Evolutionary conservation across 2,797 vertebrate species (phyloP).

Genomic region (Sitta carolinensis): DNA sequence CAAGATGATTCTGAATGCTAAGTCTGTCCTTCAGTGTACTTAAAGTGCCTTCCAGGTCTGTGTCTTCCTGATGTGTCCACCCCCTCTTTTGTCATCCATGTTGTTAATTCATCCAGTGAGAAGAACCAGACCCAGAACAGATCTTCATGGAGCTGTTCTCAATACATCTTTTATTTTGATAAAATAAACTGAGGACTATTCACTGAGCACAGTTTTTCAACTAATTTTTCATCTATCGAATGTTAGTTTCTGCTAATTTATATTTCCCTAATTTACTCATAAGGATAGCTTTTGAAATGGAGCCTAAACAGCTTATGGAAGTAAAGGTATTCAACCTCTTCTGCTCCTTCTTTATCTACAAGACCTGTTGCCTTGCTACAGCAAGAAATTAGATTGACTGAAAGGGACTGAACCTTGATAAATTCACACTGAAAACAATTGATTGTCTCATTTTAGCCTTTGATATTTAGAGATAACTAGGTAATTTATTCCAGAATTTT

Average conservation of each 20-base stretch:
- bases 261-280: neutral
- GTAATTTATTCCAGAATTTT: slow-evolving; percentile 19
- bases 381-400: neutral
- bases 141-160: neutral
- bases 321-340: neutral
- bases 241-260: neutral
- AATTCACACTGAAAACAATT: neutral
- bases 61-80: neutral
- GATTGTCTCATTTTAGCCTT: neutral
- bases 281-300: neutral
- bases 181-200: neutral
- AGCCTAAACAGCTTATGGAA: neutral
- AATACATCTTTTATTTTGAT: neutral
- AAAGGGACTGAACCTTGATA: neutral
- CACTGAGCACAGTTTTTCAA: neutral
- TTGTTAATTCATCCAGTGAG: neutral
- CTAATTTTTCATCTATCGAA: neutral
- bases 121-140: neutral
- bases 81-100: neutral
- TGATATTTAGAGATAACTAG: neutral
- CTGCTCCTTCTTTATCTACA: neutral
- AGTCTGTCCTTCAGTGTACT: neutral
- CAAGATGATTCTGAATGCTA: slow-evolving; percentile 5
- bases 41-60: neutral
- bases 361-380: neutral